These are phyloP conservation scores for Desoria tigrina DNA, from an alignment of 2,888 invertebrate species.

Conservation along the genomic window DNA sequence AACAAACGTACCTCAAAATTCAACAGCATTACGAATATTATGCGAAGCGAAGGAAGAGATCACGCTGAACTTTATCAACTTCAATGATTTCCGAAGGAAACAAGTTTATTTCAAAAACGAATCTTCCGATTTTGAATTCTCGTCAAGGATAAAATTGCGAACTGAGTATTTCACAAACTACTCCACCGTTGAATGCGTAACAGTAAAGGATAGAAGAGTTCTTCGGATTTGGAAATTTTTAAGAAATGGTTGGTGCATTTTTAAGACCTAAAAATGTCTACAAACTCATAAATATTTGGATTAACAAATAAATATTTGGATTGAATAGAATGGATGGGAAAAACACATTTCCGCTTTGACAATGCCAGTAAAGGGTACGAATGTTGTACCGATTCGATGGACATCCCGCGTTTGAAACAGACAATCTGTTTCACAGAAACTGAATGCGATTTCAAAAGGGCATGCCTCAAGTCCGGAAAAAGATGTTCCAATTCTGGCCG, in stretches of 20 bases:
- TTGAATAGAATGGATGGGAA: not conserved
- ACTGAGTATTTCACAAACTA: conserved; percentile 28
- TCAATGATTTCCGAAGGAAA: conserved; percentile 18
- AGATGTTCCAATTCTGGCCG: conserved; percentile 19
- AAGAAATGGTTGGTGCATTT: conserved; percentile 23
- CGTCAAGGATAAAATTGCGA: conserved; percentile 23
- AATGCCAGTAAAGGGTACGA: conserved; percentile 23
- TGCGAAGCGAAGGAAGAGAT: conserved; percentile 32
- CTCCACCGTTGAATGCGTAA: conserved; percentile 29
- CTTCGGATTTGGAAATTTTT: conserved; percentile 34
- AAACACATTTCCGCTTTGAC: not conserved
- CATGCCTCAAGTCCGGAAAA: conserved; percentile 22
- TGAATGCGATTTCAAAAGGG: conserved; percentile 30
- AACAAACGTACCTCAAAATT: conserved; percentile 27
- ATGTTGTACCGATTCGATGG: conserved; percentile 20
- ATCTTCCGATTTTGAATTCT: conserved; percentile 17
- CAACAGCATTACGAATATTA: conserved; percentile 17
- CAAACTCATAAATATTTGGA: not conserved
- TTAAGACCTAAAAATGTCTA: not conserved
- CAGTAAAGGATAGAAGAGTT: conserved; percentile 20
- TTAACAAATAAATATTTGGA: not conserved
- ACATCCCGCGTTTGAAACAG: conserved; percentile 22
- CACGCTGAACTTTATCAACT: conserved; percentile 32
- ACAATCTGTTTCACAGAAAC: conserved; percentile 29
- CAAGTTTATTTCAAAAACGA: conserved; percentile 14